Conservation (phyloP, 2,113 vertebrate species). For the Lasiurus borealis region DNA sequence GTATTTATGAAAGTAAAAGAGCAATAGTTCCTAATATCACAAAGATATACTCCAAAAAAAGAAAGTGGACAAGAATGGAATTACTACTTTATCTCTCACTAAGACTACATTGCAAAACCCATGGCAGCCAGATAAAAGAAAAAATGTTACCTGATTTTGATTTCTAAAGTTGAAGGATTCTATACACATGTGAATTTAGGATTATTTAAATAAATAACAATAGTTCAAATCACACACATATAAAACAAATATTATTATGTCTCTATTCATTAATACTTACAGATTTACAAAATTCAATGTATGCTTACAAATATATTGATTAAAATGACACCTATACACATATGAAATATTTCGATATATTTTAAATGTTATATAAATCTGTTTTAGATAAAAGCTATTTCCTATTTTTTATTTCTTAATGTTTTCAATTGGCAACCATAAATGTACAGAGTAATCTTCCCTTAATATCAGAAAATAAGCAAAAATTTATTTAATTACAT, state of each 20-base stretch:
- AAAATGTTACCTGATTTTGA: constrained; percentile 31
- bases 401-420: constrained; percentile 53
- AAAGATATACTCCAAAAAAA: constrained; percentile 30
- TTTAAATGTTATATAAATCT: constrained; percentile 63
- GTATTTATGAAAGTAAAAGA: constrained; percentile 58
- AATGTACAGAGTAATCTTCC: background rate
- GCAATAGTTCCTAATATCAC: background rate
- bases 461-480: constrained; percentile 59
- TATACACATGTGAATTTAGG: background rate
- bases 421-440: constrained; percentile 28
- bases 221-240: constrained; percentile 51
- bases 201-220: constrained; percentile 67
- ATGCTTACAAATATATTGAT: constrained; percentile 68
- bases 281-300: constrained; percentile 46
- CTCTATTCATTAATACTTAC: background rate
- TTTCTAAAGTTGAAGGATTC: constrained; percentile 41
- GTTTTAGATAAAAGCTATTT: constrained; percentile 35
- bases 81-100: constrained; percentile 13
- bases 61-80: background rate
- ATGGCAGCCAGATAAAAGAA: constrained; percentile 7
- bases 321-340: constrained; percentile 60
- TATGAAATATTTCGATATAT: constrained; percentile 54
- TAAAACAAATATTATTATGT: constrained; percentile 22
- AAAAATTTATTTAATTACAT: constrained; percentile 61
- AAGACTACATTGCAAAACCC: background rate